Percentiles rank a stretch among this genome's conserved stretches.
These are phyloP conservation scores for Callionymus lyra DNA, from an alignment of 2,113 vertebrate genomes.

Conservation along the genomic window DNA sequence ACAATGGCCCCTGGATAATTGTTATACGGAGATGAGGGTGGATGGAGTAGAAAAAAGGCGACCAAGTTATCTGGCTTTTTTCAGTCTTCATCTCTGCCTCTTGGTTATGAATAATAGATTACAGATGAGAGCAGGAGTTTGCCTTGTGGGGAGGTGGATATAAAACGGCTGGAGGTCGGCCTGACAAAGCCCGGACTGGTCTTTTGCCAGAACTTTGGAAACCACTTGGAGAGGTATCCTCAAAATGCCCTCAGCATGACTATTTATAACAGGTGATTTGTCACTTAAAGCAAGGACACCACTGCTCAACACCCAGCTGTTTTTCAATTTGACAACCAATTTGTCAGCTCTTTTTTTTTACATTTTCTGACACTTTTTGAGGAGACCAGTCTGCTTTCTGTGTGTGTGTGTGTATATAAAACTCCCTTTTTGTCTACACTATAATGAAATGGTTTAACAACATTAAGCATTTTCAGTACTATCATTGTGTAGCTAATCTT, in stretches of 20 bases:
- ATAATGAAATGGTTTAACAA: too few relatives aligned
- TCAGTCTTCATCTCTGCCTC: constrained; percentile 49
- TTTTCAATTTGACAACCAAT: constrained; percentile 14
- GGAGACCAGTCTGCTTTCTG: neutral
- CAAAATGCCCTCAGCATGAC: constrained; percentile 8
- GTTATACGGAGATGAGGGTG: constrained; percentile 19
- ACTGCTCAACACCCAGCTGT: constrained; percentile 8
- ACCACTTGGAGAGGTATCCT: constrained; percentile 26
- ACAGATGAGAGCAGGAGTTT: constrained; percentile 51
- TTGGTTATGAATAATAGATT: constrained; percentile 68
- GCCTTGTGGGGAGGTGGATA: constrained; percentile 41
- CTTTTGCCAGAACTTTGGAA: constrained; percentile 10
- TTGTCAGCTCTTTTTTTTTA: neutral
- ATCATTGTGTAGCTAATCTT: too few relatives aligned
- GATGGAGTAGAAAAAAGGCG: constrained; percentile 15
- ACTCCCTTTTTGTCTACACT: too few relatives aligned
- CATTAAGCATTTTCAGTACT: too few relatives aligned
- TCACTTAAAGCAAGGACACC: constrained; percentile 23
- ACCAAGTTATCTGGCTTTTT: constrained; percentile 46
- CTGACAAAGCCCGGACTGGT: constrained; percentile 18
- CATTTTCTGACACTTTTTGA: too few relatives aligned
- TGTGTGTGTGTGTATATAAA: neutral
- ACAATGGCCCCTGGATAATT: constrained; percentile 56
- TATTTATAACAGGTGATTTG: constrained; percentile 24
- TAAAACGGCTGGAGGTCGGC: constrained; percentile 46